These are phyloP conservation scores for Cremastinae sp. DNA, from an alignment of 2,888 invertebrate genomes.

Conservation along the genomic window DNA sequence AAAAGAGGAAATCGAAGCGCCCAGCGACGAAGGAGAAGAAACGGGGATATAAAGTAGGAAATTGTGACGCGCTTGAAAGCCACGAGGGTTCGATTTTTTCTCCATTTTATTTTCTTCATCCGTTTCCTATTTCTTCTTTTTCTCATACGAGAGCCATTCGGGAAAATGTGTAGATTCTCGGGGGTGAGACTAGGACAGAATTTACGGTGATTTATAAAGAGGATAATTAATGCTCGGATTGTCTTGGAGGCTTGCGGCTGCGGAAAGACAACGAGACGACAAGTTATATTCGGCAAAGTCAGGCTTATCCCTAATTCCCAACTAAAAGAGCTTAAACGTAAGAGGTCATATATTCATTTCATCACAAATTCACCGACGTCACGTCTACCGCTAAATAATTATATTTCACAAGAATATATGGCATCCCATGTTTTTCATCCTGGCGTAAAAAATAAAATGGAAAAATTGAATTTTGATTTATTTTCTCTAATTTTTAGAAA, in stretches of 20 bases:
- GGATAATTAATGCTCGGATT: conserved; percentile 36
- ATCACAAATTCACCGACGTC: neutral
- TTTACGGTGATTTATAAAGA: conserved; percentile 42
- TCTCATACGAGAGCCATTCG: conserved; percentile 11
- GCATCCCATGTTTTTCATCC: too few species aligned
- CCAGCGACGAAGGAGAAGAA: conserved; percentile 29
- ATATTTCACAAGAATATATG: too few species aligned
- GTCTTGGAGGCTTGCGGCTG: conserved; percentile 6
- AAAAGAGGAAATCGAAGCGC: neutral
- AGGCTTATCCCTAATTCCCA: neutral
- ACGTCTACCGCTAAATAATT: neutral
- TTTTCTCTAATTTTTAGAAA: too few species aligned
- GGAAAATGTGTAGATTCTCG: conserved; percentile 42
- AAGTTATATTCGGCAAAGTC: conserved; percentile 19
- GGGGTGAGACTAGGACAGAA: conserved; percentile 36
- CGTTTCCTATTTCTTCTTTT: conserved; percentile 1
- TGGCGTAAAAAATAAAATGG: too few species aligned
- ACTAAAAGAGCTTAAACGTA: neutral
- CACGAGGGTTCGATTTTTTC: conserved; percentile 34
- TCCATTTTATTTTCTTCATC: conserved; percentile 2
- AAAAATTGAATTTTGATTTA: too few species aligned
- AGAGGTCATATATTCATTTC: neutral
- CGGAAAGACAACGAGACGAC: neutral
- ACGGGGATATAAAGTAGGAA: conserved; percentile 45
- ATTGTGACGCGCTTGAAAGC: conserved; percentile 49